Percentiles rank a stretch among this genome's conserved stretches.
Conservation (phyloP, 2,888 invertebrate species). For the Pristionchus japonicus region DNA sequence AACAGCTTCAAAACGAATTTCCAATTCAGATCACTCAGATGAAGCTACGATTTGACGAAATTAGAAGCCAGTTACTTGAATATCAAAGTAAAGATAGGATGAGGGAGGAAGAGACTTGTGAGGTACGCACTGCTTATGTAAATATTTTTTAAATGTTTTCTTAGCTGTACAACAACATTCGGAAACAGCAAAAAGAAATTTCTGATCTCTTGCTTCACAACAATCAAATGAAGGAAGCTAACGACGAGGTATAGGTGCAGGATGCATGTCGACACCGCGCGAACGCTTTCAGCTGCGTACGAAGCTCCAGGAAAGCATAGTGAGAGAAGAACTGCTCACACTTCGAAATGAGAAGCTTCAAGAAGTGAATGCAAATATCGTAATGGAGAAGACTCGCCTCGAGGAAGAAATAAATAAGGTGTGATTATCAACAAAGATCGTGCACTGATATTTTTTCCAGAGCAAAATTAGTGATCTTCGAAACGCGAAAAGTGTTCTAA, state of each 20-base stretch:
- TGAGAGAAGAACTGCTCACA: neutral
- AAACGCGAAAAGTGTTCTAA: neutral
- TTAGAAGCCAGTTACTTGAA: neutral
- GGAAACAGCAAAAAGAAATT: neutral
- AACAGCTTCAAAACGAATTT: too few relatives aligned
- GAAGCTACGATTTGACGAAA: neutral
- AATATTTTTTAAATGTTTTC: neutral
- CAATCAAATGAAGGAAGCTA: neutral
- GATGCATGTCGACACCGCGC: neutral
- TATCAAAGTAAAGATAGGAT: neutral
- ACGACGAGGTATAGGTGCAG: neutral
- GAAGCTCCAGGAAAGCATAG: neutral
- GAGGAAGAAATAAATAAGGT: neutral
- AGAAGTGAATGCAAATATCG: neutral
- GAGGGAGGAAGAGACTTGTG: neutral
- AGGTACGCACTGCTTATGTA: neutral
- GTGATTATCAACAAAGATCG: neutral
- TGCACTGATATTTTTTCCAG: neutral
- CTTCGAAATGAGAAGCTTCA: neutral
- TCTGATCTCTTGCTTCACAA: neutral
- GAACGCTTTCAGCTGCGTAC: neutral
- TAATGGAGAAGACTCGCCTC: neutral
- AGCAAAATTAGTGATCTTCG: neutral
- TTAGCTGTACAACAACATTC: neutral
- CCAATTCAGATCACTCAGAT: neutral